Conservation (phyloP, 1,140 invertebrate genomes). For the Tigriopus japonicus region DNA sequence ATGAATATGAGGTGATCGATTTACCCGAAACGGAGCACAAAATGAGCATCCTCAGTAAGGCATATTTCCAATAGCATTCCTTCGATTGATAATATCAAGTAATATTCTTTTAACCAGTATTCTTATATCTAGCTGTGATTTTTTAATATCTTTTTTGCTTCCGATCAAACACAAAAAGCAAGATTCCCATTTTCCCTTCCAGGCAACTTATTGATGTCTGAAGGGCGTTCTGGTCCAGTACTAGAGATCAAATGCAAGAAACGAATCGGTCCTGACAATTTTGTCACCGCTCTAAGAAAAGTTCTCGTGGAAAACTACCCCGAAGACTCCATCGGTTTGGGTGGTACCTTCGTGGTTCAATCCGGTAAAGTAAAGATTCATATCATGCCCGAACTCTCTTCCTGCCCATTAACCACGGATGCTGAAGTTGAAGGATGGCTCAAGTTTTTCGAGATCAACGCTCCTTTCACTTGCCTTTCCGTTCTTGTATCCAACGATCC, state of each 20-base stretch:
- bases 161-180: no score
- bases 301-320: constrained; percentile 45
- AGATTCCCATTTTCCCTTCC: no score
- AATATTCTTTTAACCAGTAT: no score
- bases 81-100: no score
- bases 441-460: constrained; percentile 70
- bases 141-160: no score
- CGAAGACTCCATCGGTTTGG: constrained; percentile 49
- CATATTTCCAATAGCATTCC: no score
- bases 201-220: constrained; percentile 25
- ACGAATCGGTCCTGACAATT: constrained; percentile 55
- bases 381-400: constrained; percentile 81
- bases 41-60: no score
- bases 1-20: no score
- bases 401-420: constrained; percentile 44
- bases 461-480: constrained; percentile 65
- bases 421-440: constrained; percentile 66
- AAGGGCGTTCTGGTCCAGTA: constrained; percentile 28
- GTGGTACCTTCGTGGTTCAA: constrained; percentile 44
- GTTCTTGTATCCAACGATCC: constrained; percentile 69
- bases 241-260: constrained; percentile 58
- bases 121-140: no score
- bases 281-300: constrained; percentile 58
- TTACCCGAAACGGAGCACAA: no score
- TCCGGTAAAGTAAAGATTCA: constrained; percentile 68